Evolutionary conservation across 2,888 invertebrate genomes (phyloP).

Genomic region (Pachydiplax longipennis): DNA sequence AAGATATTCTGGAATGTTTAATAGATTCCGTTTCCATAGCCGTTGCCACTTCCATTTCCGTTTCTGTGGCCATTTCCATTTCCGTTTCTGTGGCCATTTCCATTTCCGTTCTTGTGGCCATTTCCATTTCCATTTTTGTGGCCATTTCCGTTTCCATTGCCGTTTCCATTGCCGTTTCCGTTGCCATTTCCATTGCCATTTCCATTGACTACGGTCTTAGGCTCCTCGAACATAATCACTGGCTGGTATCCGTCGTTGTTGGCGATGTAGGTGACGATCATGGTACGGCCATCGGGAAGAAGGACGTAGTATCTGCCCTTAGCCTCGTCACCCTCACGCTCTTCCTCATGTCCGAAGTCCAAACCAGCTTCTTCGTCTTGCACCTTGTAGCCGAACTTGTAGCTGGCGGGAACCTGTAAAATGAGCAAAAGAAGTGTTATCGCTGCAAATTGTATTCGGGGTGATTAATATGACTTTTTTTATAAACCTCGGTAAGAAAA

Average conservation of each 20-base stretch:
- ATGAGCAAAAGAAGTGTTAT: not conserved
- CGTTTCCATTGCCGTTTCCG: not conserved
- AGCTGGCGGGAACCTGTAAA: slow-evolving; percentile 80
- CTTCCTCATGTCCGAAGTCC: slow-evolving; percentile 84
- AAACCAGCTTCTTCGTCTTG: slow-evolving; percentile 80
- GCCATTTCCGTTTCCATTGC: not conserved
- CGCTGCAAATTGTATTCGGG: too few relatives aligned
- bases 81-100: not conserved
- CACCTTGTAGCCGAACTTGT: slow-evolving; percentile 86
- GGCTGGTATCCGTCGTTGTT: slow-evolving; percentile 84
- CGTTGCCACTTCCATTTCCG: not conserved
- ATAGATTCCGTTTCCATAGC: not conserved
- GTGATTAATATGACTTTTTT: too few relatives aligned
- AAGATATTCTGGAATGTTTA: too few relatives aligned
- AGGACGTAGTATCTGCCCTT: slow-evolving; percentile 87
- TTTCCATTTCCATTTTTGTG: not conserved
- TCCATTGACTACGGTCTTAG: not conserved
- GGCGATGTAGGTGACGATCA: slow-evolving; percentile 85
- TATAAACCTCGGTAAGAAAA: too few relatives aligned
- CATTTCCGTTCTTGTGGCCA: not conserved
- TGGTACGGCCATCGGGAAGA: slow-evolving; percentile 85
- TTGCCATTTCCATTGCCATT: not conserved
- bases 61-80: not conserved
- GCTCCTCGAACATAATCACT: slow-evolving; percentile 78
- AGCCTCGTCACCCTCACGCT: slow-evolving; percentile 81